A percentile compares a stretch with the other conserved stretches of the same genome.
Evolutionary conservation across 2,113 vertebrate species (phyloP).

Genomic region (Catagonus wagneri): DNA sequence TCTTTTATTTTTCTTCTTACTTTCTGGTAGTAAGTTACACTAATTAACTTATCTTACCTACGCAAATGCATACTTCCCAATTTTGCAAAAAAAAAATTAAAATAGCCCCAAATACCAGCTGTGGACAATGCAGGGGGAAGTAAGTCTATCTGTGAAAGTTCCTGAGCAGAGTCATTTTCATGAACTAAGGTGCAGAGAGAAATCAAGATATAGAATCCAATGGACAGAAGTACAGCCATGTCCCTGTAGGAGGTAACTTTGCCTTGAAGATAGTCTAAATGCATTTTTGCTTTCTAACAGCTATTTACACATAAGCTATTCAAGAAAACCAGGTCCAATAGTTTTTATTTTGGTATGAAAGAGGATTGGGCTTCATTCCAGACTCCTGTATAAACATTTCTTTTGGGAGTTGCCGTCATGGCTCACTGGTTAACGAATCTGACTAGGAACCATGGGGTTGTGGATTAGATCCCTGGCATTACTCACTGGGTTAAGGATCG

Average conservation of each 20-base stretch:
- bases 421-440: too few species aligned
- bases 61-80: not conserved
- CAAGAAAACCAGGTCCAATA: not conserved
- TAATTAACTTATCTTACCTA: not conserved
- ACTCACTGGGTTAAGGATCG: too few species aligned
- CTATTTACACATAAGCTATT: not conserved
- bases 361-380: not conserved
- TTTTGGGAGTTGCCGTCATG: too few species aligned
- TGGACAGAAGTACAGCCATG: not conserved
- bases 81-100: not conserved
- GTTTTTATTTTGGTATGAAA: not conserved
- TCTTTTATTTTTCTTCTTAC: not conserved
- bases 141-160: not conserved
- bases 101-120: not conserved
- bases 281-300: not conserved
- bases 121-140: not conserved
- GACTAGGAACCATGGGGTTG: too few species aligned
- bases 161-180: not conserved
- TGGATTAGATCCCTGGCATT: too few species aligned
- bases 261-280: conserved; percentile 19
- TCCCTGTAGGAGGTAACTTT: not conserved
- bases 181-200: not conserved
- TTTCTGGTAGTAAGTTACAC: conserved; percentile 25
- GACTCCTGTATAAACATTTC: not conserved
- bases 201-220: not conserved